A percentile compares a stretch with the other conserved stretches of the same genome.
phyloP scores from a whole-genome alignment of 2,888 invertebrate genomes.

The Kuschelorhynchus macadamiae region DNA sequence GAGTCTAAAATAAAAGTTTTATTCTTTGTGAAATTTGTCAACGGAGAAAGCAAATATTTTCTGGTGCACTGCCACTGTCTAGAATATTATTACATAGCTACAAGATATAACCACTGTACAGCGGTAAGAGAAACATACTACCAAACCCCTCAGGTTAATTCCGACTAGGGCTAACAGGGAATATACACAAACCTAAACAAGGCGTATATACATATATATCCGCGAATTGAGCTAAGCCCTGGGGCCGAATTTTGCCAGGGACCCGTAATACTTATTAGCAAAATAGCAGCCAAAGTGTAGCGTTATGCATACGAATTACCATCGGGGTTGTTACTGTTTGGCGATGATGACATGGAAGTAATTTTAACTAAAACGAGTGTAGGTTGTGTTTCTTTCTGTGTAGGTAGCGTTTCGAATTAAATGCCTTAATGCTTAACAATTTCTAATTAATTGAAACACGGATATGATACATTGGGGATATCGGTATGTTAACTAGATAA shows the following conservation, averaged over 20 bases:
- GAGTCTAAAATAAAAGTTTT: no score
- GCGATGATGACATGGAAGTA: conserved; percentile 34
- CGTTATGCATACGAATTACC: conserved; percentile 49
- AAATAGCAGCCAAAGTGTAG: conserved; percentile 41
- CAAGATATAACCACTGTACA: conserved; percentile 18
- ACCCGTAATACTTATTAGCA: conserved; percentile 45
- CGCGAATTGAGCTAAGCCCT: conserved; percentile 41
- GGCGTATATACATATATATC: conserved; percentile 25
- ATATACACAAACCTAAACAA: conserved; percentile 30
- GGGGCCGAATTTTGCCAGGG: conserved; percentile 42
- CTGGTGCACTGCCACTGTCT: no score
- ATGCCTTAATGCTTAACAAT: no score
- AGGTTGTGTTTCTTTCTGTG: neutral
- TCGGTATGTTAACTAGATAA: no score
- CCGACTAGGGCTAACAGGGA: conserved; percentile 17
- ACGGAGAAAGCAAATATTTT: no score
- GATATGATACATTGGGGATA: no score
- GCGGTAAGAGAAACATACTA: conserved; percentile 20
- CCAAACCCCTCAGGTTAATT: conserved; percentile 32
- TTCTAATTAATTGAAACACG: no score
- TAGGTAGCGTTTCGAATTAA: no score
- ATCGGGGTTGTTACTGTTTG: conserved; percentile 43
- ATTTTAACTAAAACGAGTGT: conserved; percentile 13
- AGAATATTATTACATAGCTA: no score
- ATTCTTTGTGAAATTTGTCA: no score